Percentiles rank a stretch among this genome's conserved stretches.
Evolutionary conservation across 1,140 invertebrate genomes (phyloP).

Genomic region (Drosophila littoralis): DNA sequence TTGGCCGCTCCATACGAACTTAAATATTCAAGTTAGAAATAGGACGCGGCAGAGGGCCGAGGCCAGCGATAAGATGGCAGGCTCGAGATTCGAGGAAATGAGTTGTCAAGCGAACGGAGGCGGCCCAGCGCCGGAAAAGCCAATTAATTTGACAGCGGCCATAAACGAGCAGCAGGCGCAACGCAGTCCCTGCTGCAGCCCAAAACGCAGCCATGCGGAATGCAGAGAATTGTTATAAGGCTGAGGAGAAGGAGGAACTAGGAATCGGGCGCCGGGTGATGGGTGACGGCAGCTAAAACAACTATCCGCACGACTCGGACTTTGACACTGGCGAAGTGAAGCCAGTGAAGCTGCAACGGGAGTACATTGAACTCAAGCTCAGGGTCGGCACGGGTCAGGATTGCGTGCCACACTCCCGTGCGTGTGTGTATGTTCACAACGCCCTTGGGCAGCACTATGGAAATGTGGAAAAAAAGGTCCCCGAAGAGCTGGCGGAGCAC

Average conservation of each 20-base stretch:
- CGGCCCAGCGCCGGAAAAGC: slow-evolving; percentile 62
- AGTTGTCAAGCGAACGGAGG: slow-evolving; percentile 55
- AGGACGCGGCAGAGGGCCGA: neutral
- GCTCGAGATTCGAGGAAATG: slow-evolving; percentile 51
- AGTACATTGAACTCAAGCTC: slow-evolving; percentile 36
- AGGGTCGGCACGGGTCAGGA: slow-evolving; percentile 18
- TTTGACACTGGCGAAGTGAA: slow-evolving; percentile 17
- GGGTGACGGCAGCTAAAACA: neutral
- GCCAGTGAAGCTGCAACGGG: slow-evolving; percentile 22
- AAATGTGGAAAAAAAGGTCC: slow-evolving; percentile 48
- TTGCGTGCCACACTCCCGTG: slow-evolving; percentile 3
- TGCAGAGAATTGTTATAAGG: slow-evolving; percentile 26
- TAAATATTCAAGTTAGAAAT: neutral
- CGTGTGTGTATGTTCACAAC: slow-evolving; percentile 1
- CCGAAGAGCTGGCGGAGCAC: slow-evolving; percentile 34
- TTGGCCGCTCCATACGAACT: slow-evolving; percentile 13
- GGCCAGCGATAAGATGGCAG: neutral
- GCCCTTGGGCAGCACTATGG: slow-evolving; percentile 38
- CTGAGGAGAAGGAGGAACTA: neutral
- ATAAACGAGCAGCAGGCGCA: slow-evolving; percentile 53
- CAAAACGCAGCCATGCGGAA: slow-evolving; percentile 65
- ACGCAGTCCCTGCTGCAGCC: slow-evolving; percentile 20
- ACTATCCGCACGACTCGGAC: slow-evolving; percentile 19
- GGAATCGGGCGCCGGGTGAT: neutral
- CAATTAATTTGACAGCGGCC: slow-evolving; percentile 78